Evolutionary conservation across 2,888 invertebrate genomes (phyloP), one percentile per base, ranked within the genome.

Genomic region (Ceratothoa steindachneri): DNA sequence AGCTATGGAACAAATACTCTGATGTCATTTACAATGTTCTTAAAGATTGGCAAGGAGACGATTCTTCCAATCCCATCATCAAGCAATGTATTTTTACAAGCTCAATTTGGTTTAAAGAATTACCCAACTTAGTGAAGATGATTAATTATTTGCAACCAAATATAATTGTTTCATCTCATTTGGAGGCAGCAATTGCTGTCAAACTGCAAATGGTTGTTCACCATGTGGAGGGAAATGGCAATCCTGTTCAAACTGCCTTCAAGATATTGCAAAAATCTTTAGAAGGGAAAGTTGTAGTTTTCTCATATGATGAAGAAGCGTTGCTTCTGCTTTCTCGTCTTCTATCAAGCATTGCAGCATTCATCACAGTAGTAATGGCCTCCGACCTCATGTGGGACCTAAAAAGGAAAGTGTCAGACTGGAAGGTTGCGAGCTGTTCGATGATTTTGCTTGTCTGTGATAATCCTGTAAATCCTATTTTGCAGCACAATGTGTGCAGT

Each of bases 111-210:
- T 60, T 60, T 60, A 7, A 60, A 60, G 24, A 60, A 22, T 12
- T 24, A 60, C 12, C 12, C 3, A 22, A 60, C 1, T n/a, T 60
- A 7, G 12, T 60, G 12, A 24, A 60, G 12, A 24, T 60, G 60
- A 74, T 75, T 4, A 52, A 73, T 51, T 68, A 66, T n/a, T 66
- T 77, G 5, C 65, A 71, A 19, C 75, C 75, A n/a, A 70, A 67
- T 15, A 22, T 76, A n/a, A 72, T 79, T 30, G 68, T 79, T 27
- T 74, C 79, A 19, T 53, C 76, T 22, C 76, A 71, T 5, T 30
- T 67, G 65, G 76, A 79, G 41, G 79, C 79, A 31, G 74, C 74
- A 19, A 69, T 73, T 30, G 72, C 74, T 55, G 30, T 52, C 19
- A 64, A 67, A 27, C 72, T 72, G 1, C n/a, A n/a, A 5, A 72